Evolutionary conservation across 2,113 vertebrate genomes (phyloP), one percentile per base, ranked within the genome.

Genomic region (Phaethon lepturus): DNA sequence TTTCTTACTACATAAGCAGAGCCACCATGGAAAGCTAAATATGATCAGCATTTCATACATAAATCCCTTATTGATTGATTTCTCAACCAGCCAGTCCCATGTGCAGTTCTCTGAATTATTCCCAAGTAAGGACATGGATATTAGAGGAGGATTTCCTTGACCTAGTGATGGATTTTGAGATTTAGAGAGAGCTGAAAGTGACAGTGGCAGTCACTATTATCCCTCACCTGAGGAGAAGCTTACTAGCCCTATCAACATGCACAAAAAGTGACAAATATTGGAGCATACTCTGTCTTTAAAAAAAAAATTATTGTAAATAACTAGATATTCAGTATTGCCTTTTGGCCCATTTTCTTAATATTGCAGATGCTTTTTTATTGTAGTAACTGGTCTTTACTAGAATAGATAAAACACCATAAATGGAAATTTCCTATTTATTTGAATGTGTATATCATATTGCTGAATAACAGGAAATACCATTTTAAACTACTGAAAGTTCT

Each of bases 91-190:
- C 15, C 22, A 74, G 66, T 47, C 16, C 38, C 47, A 64, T 25
- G 11, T 50, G 35, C 78, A 77, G 73, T 93, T 97, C 96, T 93
- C 60, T 67, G 79, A 93, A 78, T 96, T 95, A 97, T 97, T 97
- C 88, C 79, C 50, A 83, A 56, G 86, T 75, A 91, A 96, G 91
- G 91, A 58, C 89, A 69, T 82, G 23, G 64, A 38, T 89, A 90
- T 71, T 86, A 95, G 88, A 95, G 73, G 81, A 96, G 97, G 96
- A 98, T 98, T 98, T 98, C 89, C 96, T 86, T 89, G 81, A 93
- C 97, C 96, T 97, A 63, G 91, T 97, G 94, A 18, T 95, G 97
- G 98, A 98, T 98, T 98, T 98, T 93, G 67, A 98, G 98, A 98
- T 98, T 98, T 98, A 96, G 81, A 95, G 40, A 83, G 66, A 96